A percentile compares a stretch with the other conserved stretches of the same genome.
These are phyloP conservation scores for Stegastes partitus DNA, from an alignment of 2,113 vertebrate species.

Conservation along the genomic window DNA sequence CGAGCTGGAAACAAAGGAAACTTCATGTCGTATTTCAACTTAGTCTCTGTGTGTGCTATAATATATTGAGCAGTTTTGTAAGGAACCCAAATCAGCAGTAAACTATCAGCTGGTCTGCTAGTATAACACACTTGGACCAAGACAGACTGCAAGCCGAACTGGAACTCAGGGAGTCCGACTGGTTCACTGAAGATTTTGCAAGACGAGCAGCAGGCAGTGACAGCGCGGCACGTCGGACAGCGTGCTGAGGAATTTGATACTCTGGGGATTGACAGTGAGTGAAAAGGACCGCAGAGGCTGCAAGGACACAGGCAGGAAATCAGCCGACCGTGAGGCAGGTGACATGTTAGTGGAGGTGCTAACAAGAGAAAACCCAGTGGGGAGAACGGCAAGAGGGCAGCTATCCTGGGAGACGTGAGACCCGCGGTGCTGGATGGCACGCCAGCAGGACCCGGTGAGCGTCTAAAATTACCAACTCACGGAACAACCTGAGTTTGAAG, in stretches of 20 bases:
- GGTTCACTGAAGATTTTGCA: not conserved
- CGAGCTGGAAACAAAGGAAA: not conserved
- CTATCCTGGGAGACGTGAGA: constrained; percentile 6
- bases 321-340: not conserved
- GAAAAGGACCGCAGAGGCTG: not conserved
- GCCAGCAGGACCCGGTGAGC: constrained; percentile 3
- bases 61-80: no score
- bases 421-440: not conserved
- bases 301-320: not conserved
- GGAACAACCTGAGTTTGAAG: constrained; percentile 21
- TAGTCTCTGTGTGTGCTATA: no score
- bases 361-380: not conserved
- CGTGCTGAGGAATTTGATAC: no score
- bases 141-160: not conserved
- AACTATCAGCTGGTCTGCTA: not conserved
- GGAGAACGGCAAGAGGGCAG: not conserved
- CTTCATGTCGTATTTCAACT: not conserved
- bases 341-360: not conserved
- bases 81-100: not conserved
- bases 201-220: constrained; percentile 1
- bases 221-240: not conserved
- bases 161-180: not conserved
- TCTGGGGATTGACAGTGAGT: not conserved
- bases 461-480: constrained; percentile 32
- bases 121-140: not conserved